phyloP scores from a whole-genome alignment of 2,888 invertebrate genomes.

The Meliscaeva auricollis region DNA sequence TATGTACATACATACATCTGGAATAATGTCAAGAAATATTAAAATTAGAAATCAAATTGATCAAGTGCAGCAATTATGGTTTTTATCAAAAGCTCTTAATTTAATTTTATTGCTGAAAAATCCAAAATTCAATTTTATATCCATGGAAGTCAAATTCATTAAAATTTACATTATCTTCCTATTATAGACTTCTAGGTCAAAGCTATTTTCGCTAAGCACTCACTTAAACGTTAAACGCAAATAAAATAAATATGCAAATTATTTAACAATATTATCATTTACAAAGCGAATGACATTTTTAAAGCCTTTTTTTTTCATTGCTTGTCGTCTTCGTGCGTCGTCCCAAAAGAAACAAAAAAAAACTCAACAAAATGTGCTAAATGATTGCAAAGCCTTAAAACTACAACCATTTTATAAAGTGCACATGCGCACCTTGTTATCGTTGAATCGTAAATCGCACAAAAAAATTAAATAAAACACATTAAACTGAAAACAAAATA shows the following conservation, averaged over 20 bases:
- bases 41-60: too few species aligned
- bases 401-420: constrained; percentile 46
- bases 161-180: not conserved
- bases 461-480: constrained; percentile 30
- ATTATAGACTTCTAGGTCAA: constrained; percentile 55
- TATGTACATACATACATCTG: too few species aligned
- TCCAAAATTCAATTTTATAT: too few species aligned
- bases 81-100: too few species aligned
- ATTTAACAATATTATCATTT: constrained; percentile 43
- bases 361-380: constrained; percentile 60
- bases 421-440: constrained; percentile 66
- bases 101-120: too few species aligned
- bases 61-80: too few species aligned
- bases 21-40: too few species aligned
- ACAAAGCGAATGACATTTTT: constrained; percentile 56
- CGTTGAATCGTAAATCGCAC: constrained; percentile 64
- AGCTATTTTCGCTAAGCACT: constrained; percentile 33
- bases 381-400: constrained; percentile 42
- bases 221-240: constrained; percentile 37
- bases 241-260: constrained; percentile 48
- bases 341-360: constrained; percentile 9
- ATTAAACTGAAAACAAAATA: constrained; percentile 31
- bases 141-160: not conserved
- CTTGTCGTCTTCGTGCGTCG: constrained; percentile 1
- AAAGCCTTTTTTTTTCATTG: constrained; percentile 21